Conservation (phyloP, 2,113 vertebrate species). For the Ceyx margarethae region DNA sequence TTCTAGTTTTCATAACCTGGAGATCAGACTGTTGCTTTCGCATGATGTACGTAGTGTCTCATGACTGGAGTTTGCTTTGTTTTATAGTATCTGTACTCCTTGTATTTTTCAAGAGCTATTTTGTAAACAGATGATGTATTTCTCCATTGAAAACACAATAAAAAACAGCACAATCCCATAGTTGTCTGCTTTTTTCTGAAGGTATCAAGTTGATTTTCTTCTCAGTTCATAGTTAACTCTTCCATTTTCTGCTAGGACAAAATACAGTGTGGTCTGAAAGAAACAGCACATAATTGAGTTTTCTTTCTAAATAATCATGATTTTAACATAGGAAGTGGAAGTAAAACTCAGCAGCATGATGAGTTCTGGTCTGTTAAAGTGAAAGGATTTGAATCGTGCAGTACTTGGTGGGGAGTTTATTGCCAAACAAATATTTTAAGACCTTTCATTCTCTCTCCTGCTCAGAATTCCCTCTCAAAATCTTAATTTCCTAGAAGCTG, state of each 20-base stretch:
- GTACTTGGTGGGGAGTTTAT: not conserved
- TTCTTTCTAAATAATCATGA: not conserved
- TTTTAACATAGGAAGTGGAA: not conserved
- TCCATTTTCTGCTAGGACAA: not conserved
- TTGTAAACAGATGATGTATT: constrained; percentile 91
- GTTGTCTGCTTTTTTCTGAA: constrained; percentile 71
- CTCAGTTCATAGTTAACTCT: not conserved
- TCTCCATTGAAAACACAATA: constrained; percentile 89
- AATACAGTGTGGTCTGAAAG: not conserved
- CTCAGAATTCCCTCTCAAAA: not conserved
- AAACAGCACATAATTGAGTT: not conserved
- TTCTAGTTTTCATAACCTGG: constrained; percentile 84
- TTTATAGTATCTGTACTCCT: constrained; percentile 89
- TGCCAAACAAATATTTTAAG: not conserved
- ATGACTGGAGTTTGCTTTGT: constrained; percentile 88
- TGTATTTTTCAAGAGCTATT: constrained; percentile 91
- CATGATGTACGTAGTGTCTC: constrained; percentile 86
- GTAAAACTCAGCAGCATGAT: not conserved
- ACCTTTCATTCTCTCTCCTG: not conserved
- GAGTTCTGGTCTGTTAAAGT: not conserved
- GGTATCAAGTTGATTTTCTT: not conserved
- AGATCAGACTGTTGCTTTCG: constrained; percentile 88
- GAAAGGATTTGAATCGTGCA: not conserved
- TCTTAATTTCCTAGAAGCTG: not conserved
- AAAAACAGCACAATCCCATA: constrained; percentile 82